Conservation (phyloP, 2,888 invertebrate species). For the Amorpha juglandis region DNA sequence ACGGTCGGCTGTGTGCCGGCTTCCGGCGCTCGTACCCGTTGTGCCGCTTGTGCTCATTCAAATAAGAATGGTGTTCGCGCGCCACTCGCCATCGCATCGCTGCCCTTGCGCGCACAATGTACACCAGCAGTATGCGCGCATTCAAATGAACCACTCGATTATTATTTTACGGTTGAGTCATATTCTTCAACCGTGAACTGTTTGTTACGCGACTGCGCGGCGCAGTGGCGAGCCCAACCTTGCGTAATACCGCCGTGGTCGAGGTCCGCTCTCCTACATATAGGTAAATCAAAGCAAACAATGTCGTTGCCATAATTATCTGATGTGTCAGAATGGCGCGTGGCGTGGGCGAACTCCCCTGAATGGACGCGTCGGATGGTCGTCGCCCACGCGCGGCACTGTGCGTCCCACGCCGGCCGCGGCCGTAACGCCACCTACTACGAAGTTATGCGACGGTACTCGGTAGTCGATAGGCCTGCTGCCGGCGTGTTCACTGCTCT, state of each 20-base stretch:
- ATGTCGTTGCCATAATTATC: conserved; percentile 59
- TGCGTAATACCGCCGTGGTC: not conserved
- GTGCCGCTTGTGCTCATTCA: conserved; percentile 52
- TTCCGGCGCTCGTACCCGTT: conserved; percentile 65
- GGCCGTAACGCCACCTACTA: conserved; percentile 44
- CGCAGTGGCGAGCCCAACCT: not conserved
- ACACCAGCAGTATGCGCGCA: conserved; percentile 50
- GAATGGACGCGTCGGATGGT: conserved; percentile 69
- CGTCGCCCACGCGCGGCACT: conserved; percentile 56
- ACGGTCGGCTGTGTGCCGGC: conserved; percentile 71
- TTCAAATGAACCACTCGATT: conserved; percentile 46
- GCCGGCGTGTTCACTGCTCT: conserved; percentile 31
- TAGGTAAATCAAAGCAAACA: conserved; percentile 52
- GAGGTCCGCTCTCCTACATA: conserved; percentile 47
- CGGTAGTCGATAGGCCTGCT: conserved; percentile 7
- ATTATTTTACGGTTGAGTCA: conserved; percentile 38
- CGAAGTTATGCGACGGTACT: conserved; percentile 19
- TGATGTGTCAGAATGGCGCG: conserved; percentile 57
- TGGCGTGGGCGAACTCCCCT: conserved; percentile 68
- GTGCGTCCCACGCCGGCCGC: conserved; percentile 36
- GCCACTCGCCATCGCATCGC: conserved; percentile 30
- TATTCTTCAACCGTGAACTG: conserved; percentile 27
- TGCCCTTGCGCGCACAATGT: conserved; percentile 54
- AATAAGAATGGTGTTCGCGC: conserved; percentile 75
- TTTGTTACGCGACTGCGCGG: not conserved